These are phyloP conservation scores for Orthosia cruda DNA, from an alignment of 2,888 invertebrate species.

Conservation along the genomic window DNA sequence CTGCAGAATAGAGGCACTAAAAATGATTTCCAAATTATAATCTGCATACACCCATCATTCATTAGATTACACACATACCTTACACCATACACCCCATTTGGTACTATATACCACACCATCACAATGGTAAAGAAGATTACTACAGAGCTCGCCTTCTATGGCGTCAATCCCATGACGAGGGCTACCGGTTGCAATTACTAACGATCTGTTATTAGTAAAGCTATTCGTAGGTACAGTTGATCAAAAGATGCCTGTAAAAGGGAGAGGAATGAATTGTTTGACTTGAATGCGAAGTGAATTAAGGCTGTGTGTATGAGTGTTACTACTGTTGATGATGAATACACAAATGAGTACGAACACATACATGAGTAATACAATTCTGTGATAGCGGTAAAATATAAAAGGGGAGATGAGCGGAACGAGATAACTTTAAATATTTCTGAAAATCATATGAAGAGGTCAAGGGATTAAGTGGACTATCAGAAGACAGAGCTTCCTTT, in stretches of 20 bases:
- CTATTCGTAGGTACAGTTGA: conserved; percentile 41
- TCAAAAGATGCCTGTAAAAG: conserved; percentile 51
- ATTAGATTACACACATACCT: conserved; percentile 9
- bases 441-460: neutral
- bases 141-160: conserved; percentile 68
- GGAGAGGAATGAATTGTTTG: conserved; percentile 30
- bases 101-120: conserved; percentile 20
- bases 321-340: neutral
- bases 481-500: neutral
- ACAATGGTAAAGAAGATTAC: conserved; percentile 80
- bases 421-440: conserved; percentile 7
- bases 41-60: neutral
- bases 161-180: conserved; percentile 59
- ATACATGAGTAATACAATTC: neutral
- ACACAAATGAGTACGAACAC: neutral
- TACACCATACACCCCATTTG: conserved; percentile 1
- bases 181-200: conserved; percentile 67
- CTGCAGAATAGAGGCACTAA: neutral
- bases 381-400: neutral
- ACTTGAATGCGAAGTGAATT: conserved; percentile 29
- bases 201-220: conserved; percentile 67
- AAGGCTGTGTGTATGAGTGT: neutral
- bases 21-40: neutral
- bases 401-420: neutral
- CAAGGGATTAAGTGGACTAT: neutral